These are phyloP conservation scores for Dendronephthya gigantea DNA, from an alignment of 64 coral and sea anemone species.

Conservation along the genomic window DNA sequence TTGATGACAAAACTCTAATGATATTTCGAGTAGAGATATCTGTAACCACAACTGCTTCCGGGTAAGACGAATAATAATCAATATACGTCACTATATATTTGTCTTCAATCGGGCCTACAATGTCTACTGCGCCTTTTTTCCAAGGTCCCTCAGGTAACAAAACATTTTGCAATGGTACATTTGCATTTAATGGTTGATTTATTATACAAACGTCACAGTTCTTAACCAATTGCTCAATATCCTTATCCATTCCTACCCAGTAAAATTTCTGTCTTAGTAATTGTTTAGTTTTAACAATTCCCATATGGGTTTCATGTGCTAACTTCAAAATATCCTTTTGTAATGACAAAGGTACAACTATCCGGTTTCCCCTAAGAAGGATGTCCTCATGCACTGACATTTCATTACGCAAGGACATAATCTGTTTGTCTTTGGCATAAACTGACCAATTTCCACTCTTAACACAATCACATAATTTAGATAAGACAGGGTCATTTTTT, in stretches of 20 bases:
- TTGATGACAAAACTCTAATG: no score
- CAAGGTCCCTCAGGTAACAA: background rate
- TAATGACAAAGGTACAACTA: constrained; percentile 29
- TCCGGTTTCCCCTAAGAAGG: constrained; percentile 20
- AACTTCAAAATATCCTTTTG: constrained; percentile 29
- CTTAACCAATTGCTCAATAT: background rate
- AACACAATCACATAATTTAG: background rate
- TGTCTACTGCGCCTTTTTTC: constrained; percentile 10
- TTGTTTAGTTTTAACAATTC: constrained; percentile 30
- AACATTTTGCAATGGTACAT: background rate
- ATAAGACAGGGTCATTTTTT: background rate
- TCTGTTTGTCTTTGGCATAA: background rate
- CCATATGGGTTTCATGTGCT: constrained; percentile 29
- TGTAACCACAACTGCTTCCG: no score
- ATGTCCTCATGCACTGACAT: constrained; percentile 29
- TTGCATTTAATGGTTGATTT: background rate
- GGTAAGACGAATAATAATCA: no score
- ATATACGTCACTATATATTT: constrained; percentile 24
- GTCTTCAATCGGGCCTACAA: constrained; percentile 30
- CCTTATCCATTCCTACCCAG: constrained; percentile 34
- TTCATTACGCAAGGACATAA: constrained; percentile 1
- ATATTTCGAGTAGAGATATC: no score
- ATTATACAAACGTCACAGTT: background rate
- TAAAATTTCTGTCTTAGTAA: constrained; percentile 7
- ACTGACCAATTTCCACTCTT: constrained; percentile 19